Evolutionary conservation across 2,113 vertebrate species (phyloP), one percentile per base, ranked within the genome.

Genomic region (Corythornis cristatus): DNA sequence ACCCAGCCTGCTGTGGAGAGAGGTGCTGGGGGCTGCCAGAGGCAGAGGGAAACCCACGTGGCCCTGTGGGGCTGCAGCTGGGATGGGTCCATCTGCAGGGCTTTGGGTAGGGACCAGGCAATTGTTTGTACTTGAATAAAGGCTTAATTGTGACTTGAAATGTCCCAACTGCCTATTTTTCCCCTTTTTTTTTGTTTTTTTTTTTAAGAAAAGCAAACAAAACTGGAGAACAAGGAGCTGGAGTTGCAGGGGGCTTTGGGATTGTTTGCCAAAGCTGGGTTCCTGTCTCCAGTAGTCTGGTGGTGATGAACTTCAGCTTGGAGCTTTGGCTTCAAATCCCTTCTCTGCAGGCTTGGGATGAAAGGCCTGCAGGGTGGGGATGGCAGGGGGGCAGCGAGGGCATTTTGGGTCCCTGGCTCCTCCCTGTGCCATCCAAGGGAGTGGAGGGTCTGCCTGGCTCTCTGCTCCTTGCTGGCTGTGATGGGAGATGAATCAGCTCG

Each of bases 111-210:
- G 85, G 12, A 85, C 90, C 82, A 91, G 79, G 67, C 90, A 86
- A 95, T 93, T 96, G 95, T 96, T 88, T 83, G 75, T 50, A 23
- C 43, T 93, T 89, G 90, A 96, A 94, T 96, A 94, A 96, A 96
- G 64, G 75, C 85, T 91, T 73, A 76, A 89, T 96, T 96, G 82
- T 96, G 58, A 83, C 64, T 95, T 1, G 11, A 76, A 77, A 62
- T 86, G 79, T 88, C 92, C 90, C 82, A 85, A 93, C 64, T 83
- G 92, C 71, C 51, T 88, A 88, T 88, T 88, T 35, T 68, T 82
- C 75, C 18, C 57, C 80, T 83, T n/a, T 58, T 65, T 45, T 28
- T 23, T 60, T 82, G 88, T 46, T 68, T 79, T 57, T 83, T 83
- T 42, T 54, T 65, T 45, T 28, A 85, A 94, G 78, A 54, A 93